Base-by-base conservation (phyloP, 2,797 vertebrate genomes). In the Microchirus variegatus region DNA sequence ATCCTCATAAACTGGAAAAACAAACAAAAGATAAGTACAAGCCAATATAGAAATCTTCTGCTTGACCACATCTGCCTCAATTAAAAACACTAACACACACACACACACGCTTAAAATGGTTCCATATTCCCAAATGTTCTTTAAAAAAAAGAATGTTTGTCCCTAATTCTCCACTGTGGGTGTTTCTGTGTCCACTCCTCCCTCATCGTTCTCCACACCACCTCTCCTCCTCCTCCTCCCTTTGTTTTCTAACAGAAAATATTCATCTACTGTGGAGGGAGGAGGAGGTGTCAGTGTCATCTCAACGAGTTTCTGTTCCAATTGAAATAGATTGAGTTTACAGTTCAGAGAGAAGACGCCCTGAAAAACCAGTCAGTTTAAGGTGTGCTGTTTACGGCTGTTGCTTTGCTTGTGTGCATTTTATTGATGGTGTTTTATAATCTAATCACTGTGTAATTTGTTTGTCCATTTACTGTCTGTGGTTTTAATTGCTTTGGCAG, bases 381-480 rank as follows among this genome's bases (percentile, higher is more conserved):
- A 63, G 57, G 52, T 44, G 31, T 45, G 49, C 45, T 47, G 60
- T 82, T 81, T 76, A 67, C 72, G 1, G 8, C 67, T 42, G 68
- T 63, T 40, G 71, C 38, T 80, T 60, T 59, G 59, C 70, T 73
- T 42, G 53, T 78, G 70, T 58, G 70, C 67, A 3, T 67, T 84
- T 85, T 68, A 83, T 69, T 18, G 36, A 49, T 51, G 12, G 50
- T 70, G 72, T 75, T 88, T 87, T 81, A 77, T 74, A 67, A 64
- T 74, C 63, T 68, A 78, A 78, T 83, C 74, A 44, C 80, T 73
- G 51, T 53, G 56, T 78, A 77, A 85, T 80, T 75, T 74, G 78
- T 84, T 83, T 49, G 52, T 64, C 60, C 68, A 65, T 77, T 78
- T 67, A 69, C 50, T 5, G 7, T 56, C 73, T 64, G 59, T 53